phyloP scores from a whole-genome alignment of 2,888 invertebrate species.

The Heliconius hortense region DNA sequence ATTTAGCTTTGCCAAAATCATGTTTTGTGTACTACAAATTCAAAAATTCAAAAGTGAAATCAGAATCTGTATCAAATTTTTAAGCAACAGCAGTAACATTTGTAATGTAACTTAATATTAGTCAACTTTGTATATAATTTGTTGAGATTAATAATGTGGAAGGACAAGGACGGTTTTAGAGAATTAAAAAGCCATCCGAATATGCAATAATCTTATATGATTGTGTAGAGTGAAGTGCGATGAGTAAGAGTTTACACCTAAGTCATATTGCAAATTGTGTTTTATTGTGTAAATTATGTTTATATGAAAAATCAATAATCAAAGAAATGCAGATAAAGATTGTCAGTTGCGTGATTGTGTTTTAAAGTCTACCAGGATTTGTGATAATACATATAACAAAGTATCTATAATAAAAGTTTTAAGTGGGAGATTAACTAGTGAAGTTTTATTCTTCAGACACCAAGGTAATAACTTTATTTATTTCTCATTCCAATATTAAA shows the following conservation, averaged over 20 bases:
- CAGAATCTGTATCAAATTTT: conserved; percentile 55
- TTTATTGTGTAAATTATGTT: conserved; percentile 82
- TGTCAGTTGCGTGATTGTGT: conserved; percentile 85
- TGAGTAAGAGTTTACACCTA: conserved; percentile 75
- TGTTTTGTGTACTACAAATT: conserved; percentile 59
- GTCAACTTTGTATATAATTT: conserved; percentile 81
- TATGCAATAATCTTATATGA: conserved; percentile 78
- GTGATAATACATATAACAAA: conserved; percentile 88
- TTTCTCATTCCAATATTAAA: conserved; percentile 27
- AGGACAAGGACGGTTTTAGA: conserved; percentile 72
- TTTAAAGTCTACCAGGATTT: conserved; percentile 88
- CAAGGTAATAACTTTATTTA: conserved; percentile 65
- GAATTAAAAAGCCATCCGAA: conserved; percentile 78
- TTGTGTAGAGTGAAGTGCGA: conserved; percentile 77
- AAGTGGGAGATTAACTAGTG: conserved; percentile 81
- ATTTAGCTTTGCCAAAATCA: conserved; percentile 60
- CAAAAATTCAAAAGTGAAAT: conserved; percentile 55
- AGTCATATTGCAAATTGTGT: conserved; percentile 78
- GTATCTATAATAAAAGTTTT: conserved; percentile 83
- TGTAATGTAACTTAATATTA: conserved; percentile 78
- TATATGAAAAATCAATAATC: conserved; percentile 80
- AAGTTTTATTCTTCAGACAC: conserved; percentile 76
- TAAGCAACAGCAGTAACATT: conserved; percentile 55
- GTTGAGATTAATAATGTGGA: conserved; percentile 76
- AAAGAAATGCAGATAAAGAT: conserved; percentile 75